Conservation (phyloP, 2,797 vertebrate genomes). For the Pangasius macronema region DNA sequence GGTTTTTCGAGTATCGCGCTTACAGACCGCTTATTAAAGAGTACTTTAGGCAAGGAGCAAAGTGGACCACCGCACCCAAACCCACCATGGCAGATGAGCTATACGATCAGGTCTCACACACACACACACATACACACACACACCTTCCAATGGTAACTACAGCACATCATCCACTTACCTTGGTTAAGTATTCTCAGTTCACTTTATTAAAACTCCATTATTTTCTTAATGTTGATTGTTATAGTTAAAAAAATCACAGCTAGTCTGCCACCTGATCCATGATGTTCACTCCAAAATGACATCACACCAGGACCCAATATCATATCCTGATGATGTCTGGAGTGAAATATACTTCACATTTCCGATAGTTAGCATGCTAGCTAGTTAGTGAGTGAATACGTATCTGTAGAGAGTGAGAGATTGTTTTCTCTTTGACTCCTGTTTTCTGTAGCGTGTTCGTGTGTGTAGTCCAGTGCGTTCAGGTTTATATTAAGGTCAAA, state of each 20-base stretch:
- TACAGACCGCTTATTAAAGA: conserved; percentile 95
- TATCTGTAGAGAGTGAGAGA: neutral
- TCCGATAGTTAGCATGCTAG: neutral
- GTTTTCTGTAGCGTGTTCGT: neutral
- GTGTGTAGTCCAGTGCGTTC: neutral
- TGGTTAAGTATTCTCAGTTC: neutral
- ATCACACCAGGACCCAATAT: neutral
- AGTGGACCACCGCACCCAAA: conserved; percentile 98
- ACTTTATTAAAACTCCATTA: neutral
- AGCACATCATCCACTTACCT: neutral
- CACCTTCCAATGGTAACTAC: neutral
- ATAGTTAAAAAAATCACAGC: neutral
- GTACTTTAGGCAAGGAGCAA: conserved; percentile 92
- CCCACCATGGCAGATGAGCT: conserved; percentile 94
- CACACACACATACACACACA: neutral
- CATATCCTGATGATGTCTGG: neutral
- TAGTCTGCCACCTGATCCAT: neutral
- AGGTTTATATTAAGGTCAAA: neutral
- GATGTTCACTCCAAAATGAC: neutral
- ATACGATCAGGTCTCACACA: conserved; percentile 87
- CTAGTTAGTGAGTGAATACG: neutral
- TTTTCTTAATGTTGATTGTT: neutral
- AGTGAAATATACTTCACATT: neutral
- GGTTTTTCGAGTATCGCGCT: conserved; percentile 97
- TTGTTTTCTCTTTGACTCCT: neutral